Conservation (phyloP, 2,113 vertebrate species). For the Urocolius indicus region DNA sequence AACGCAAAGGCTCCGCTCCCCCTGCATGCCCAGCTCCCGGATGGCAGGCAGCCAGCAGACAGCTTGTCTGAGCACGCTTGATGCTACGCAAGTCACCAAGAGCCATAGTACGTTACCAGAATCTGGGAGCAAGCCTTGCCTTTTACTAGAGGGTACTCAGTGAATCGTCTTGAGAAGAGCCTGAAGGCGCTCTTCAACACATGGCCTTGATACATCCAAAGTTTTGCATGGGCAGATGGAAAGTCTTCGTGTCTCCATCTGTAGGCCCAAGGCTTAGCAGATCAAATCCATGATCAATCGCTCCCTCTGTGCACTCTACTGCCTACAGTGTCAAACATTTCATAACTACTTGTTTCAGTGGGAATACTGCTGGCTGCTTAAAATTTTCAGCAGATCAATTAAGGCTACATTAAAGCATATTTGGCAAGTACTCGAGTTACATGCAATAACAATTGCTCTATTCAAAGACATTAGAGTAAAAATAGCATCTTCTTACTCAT, state of each 20-base stretch:
- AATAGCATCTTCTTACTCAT: conserved; percentile 68
- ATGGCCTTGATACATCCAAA: not conserved
- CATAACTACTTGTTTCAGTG: conserved; percentile 29
- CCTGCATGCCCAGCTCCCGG: not conserved
- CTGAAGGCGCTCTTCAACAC: conserved; percentile 29
- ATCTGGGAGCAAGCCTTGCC: not conserved
- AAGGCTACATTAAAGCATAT: conserved; percentile 49
- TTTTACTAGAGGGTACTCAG: conserved; percentile 18
- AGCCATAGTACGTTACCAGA: not conserved
- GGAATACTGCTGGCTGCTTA: conserved; percentile 50
- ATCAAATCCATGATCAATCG: not conserved
- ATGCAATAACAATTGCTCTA: conserved; percentile 59
- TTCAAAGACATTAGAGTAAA: conserved; percentile 25
- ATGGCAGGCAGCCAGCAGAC: conserved; percentile 18
- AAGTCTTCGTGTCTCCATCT: conserved; percentile 34
- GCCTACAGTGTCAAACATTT: conserved; percentile 16
- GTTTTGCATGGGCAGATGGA: conserved; percentile 32
- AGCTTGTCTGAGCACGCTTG: conserved; percentile 19
- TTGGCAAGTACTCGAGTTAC: conserved; percentile 49
- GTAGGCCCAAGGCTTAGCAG: conserved; percentile 2
- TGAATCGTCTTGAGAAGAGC: not conserved
- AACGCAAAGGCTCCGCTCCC: accelerated
- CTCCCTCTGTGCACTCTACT: not conserved
- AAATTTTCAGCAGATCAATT: conserved; percentile 54
- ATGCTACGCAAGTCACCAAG: conserved; percentile 15